Conservation (phyloP, 2,113 vertebrate genomes). For the rabbit (Oryctolagus cuniculus) region DNA sequence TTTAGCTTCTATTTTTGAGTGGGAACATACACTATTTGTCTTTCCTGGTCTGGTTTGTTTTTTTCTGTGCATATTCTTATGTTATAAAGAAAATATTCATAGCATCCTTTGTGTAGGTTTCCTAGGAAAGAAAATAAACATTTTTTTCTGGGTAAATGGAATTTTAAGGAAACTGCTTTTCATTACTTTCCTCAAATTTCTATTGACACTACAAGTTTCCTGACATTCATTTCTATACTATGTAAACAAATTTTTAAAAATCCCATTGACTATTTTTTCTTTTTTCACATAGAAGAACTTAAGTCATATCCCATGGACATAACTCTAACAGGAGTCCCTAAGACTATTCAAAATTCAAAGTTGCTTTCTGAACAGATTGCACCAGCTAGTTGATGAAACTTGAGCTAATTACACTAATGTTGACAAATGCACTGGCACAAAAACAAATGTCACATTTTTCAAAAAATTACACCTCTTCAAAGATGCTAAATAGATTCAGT, state of each 20-base stretch:
- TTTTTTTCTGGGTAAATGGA: not conserved
- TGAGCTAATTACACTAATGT: slow-evolving; percentile 91
- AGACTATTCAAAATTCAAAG: slow-evolving; percentile 86
- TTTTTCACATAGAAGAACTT: not conserved
- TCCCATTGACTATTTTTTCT: not conserved
- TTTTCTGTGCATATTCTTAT: not conserved
- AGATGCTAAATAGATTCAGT: slow-evolving; percentile 85
- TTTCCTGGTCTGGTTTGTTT: too few species aligned
- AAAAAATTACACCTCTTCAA: slow-evolving; percentile 85
- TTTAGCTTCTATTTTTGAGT: too few species aligned
- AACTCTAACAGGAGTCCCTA: slow-evolving; percentile 78
- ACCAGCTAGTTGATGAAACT: slow-evolving; percentile 88
- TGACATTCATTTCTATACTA: not conserved
- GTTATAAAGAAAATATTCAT: slow-evolving; percentile 65
- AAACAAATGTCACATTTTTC: slow-evolving; percentile 84
- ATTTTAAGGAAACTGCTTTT: not conserved
- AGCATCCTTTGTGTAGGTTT: not conserved
- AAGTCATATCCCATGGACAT: slow-evolving; percentile 52
- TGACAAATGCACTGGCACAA: slow-evolving; percentile 88
- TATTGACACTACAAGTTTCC: not conserved
- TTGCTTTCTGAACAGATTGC: slow-evolving; percentile 90
- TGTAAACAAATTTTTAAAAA: not conserved
- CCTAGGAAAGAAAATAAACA: slow-evolving; percentile 11
- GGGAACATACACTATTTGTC: too few species aligned
- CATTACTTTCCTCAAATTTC: slow-evolving; percentile 38